Evolutionary conservation across 2,113 vertebrate genomes (phyloP).

Genomic region (Sturnus vulgaris): DNA sequence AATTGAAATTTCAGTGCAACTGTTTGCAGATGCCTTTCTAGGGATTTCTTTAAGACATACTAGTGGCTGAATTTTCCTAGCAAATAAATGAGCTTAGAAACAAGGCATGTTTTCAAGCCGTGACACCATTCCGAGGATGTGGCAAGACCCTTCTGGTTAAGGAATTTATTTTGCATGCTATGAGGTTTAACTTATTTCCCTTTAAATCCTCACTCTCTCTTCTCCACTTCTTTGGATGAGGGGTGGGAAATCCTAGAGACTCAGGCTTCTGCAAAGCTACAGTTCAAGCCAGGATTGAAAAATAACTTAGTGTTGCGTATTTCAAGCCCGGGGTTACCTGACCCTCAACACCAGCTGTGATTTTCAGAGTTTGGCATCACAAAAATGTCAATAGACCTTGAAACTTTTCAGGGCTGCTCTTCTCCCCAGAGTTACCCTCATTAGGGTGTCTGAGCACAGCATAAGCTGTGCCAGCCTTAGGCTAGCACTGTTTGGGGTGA

Average conservation of each 20-base stretch:
- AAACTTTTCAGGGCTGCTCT: not conserved
- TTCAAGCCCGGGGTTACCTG: not conserved
- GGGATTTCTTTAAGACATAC: constrained; percentile 8
- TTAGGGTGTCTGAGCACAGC: not conserved
- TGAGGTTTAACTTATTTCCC: constrained; percentile 53
- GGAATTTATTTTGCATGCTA: constrained; percentile 37
- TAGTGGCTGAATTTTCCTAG: constrained; percentile 23
- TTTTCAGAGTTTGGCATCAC: not conserved
- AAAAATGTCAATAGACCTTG: not conserved
- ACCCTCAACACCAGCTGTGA: not conserved
- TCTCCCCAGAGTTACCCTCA: not conserved
- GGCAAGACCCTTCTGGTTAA: constrained; percentile 32
- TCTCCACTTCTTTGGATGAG: not conserved
- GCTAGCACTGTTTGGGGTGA: not conserved
- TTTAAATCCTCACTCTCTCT: constrained; percentile 46
- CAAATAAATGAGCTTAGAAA: constrained; percentile 34
- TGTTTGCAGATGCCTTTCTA: constrained; percentile 53
- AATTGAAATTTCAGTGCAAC: constrained; percentile 53
- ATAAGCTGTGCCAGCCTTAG: not conserved
- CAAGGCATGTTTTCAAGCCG: constrained; percentile 33
- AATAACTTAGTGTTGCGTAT: not conserved
- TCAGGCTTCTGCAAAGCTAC: not conserved
- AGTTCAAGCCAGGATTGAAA: not conserved
- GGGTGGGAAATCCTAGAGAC: constrained; percentile 6
- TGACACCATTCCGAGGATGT: constrained; percentile 37